Conservation (phyloP, 2,888 invertebrate species). For the Coelinius sp. region DNA sequence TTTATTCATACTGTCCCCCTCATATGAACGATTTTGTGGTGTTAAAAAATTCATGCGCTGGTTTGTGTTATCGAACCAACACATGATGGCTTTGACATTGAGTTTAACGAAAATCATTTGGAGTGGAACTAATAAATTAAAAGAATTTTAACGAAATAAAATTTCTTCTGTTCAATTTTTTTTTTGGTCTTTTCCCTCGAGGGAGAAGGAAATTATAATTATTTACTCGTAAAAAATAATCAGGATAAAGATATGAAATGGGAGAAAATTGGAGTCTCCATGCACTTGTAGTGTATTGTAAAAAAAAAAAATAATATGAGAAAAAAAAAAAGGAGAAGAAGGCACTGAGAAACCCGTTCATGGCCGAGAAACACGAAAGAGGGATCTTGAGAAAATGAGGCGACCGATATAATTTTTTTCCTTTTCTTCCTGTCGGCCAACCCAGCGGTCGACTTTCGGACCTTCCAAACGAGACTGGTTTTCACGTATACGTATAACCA, state of each 20-base stretch:
- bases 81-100: slow-evolving; percentile 15
- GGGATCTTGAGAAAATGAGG: slow-evolving; percentile 44
- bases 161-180: no score
- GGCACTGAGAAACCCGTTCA: slow-evolving; percentile 41
- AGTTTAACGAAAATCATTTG: background rate
- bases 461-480: slow-evolving; percentile 39
- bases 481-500: slow-evolving; percentile 32
- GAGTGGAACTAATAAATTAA: no score
- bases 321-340: slow-evolving; percentile 19
- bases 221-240: background rate
- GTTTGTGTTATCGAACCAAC: slow-evolving; percentile 18
- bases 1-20: background rate
- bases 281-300: slow-evolving; percentile 14
- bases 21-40: slow-evolving; percentile 14
- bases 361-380: slow-evolving; percentile 32
- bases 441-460: slow-evolving; percentile 43
- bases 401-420: slow-evolving; percentile 39
- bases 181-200: background rate
- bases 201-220: background rate
- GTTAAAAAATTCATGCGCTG: slow-evolving; percentile 11
- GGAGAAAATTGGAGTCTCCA: slow-evolving; percentile 33
- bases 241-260: slow-evolving; percentile 18
- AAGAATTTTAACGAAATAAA: no score
- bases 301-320: slow-evolving; percentile 6
- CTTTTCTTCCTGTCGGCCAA: slow-evolving; percentile 26